Percentiles rank a stretch among this genome's conserved stretches.
Evolutionary conservation across 2,113 vertebrate genomes (phyloP).

Genomic region (Myotis brandtii): DNA sequence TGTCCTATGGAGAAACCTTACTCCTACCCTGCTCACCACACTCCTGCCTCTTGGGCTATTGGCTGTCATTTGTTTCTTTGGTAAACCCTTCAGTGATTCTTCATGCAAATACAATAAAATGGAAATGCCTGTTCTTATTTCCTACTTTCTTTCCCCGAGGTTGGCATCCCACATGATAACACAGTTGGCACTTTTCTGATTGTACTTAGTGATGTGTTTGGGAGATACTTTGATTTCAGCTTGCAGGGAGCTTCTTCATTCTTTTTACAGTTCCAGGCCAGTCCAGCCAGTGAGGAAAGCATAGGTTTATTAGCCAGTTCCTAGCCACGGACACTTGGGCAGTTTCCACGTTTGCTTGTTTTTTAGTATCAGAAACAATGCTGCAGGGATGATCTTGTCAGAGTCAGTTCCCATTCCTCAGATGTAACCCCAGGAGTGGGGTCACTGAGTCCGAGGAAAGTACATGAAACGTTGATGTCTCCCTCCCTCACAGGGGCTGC

Average conservation of each 20-base stretch:
- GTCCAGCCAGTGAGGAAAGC: background rate
- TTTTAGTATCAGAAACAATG: background rate
- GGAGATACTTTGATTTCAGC: background rate
- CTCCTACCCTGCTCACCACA: rapidly evolving
- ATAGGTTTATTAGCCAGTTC: background rate
- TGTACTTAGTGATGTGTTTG: background rate
- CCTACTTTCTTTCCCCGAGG: background rate
- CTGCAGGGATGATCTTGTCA: background rate
- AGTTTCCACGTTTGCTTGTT: background rate
- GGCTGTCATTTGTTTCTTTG: background rate
- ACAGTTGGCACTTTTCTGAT: background rate
- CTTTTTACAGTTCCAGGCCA: background rate
- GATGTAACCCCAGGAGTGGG: background rate
- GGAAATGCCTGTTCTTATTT: background rate
- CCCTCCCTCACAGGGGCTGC: rapidly evolving
- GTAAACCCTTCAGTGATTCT: background rate
- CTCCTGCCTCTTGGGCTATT: no score
- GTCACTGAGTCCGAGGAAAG: background rate
- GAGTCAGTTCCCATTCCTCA: background rate
- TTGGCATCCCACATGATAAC: no score
- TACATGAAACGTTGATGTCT: background rate
- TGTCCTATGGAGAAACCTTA: rapidly evolving
- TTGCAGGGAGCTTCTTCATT: background rate
- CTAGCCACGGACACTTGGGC: background rate
- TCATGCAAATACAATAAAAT: background rate